Evolutionary conservation across 2,888 invertebrate species (phyloP).

Genomic region (Hetaerina titia): DNA sequence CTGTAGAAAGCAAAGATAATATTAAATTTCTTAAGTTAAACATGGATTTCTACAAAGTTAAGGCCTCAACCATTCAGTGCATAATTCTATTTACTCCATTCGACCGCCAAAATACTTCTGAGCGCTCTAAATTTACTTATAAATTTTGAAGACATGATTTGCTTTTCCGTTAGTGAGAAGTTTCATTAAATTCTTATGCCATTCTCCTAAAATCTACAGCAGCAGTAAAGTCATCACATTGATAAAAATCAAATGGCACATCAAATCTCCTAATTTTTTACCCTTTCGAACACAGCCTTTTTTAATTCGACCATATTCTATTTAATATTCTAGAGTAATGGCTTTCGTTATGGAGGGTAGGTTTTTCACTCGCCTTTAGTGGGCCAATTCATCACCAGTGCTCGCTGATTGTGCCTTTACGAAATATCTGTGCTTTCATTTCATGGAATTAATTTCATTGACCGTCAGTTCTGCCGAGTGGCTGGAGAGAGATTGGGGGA

Average conservation of each 20-base stretch:
- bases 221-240: background rate
- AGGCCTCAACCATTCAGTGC: too few relatives aligned
- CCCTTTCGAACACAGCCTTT: slow-evolving; percentile 33
- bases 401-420: background rate
- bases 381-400: slow-evolving; percentile 5
- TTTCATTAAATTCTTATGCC: background rate
- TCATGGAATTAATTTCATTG: slow-evolving; percentile 59
- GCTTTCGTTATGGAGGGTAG: background rate
- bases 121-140: too few relatives aligned
- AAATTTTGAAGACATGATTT: too few relatives aligned
- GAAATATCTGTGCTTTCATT: slow-evolving; percentile 36
- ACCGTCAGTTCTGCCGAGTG: slow-evolving; percentile 29
- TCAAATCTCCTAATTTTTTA: slow-evolving; percentile 40
- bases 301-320: slow-evolving; percentile 28
- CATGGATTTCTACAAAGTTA: too few relatives aligned
- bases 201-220: background rate
- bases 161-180: background rate
- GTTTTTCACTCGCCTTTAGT: background rate
- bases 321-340: slow-evolving; percentile 25
- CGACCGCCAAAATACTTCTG: too few relatives aligned
- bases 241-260: background rate
- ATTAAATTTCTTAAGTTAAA: too few relatives aligned
- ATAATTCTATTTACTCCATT: too few relatives aligned
- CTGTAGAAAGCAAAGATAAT: too few relatives aligned
- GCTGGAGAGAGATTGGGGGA: background rate